Evolutionary conservation across 2,797 vertebrate species (phyloP).

Genomic region (Scolopax bukidnonensis): DNA sequence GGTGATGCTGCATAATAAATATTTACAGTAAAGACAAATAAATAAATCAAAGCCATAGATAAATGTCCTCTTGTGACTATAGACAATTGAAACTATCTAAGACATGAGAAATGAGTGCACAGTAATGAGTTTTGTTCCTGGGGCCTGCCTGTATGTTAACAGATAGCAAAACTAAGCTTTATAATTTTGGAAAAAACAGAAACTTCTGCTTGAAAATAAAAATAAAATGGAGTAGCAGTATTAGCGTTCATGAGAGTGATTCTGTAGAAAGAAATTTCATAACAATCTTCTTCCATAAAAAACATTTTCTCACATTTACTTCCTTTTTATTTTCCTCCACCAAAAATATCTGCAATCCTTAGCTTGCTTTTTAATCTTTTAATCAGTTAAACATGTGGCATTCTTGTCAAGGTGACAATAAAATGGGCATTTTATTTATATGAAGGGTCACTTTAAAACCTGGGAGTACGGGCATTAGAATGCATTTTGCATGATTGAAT

Average conservation of each 20-base stretch:
- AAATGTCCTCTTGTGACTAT: slow-evolving; percentile 7
- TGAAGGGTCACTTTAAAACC: neutral
- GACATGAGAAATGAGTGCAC: neutral
- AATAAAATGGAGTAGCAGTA: neutral
- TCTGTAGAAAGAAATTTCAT: neutral
- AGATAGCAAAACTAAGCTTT: neutral
- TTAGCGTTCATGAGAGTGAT: neutral
- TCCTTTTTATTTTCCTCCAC: neutral
- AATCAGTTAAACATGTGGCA: neutral
- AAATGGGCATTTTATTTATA: neutral
- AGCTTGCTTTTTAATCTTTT: neutral
- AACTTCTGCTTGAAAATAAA: neutral
- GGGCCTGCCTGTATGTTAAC: neutral
- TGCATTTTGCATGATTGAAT: neutral
- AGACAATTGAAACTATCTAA: slow-evolving; percentile 15
- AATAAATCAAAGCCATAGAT: neutral
- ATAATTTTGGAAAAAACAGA: neutral
- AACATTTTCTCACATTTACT: neutral
- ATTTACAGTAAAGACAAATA: slow-evolving; percentile 35
- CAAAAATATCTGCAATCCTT: neutral
- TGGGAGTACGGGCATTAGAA: slow-evolving; percentile 33
- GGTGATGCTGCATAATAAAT: slow-evolving; percentile 25
- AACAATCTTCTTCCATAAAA: neutral
- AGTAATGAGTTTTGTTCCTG: slow-evolving; percentile 33
- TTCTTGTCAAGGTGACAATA: neutral